Evolutionary conservation across 2,797 vertebrate species (phyloP).

Genomic region (Apodemus agrarius): DNA sequence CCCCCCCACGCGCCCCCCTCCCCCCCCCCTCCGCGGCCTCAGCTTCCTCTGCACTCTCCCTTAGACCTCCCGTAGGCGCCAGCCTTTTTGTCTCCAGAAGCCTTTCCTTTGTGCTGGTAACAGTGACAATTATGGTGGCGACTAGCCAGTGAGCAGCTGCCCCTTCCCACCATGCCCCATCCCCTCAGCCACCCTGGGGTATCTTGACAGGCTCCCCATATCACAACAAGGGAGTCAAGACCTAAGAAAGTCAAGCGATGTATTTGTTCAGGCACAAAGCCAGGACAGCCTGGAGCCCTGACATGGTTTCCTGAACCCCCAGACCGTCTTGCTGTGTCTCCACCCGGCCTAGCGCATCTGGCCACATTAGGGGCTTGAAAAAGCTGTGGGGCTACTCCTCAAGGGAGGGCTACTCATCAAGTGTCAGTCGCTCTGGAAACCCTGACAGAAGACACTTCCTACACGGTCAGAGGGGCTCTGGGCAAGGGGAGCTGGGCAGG

Average conservation of each 20-base stretch:
- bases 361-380: neutral
- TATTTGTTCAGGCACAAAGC: neutral
- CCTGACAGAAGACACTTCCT: neutral
- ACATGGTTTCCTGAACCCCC: neutral
- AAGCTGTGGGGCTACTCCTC: accelerated
- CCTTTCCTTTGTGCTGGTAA: neutral
- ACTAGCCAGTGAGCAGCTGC: neutral
- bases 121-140: neutral
- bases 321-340: neutral
- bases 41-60: neutral
- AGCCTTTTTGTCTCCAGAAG: neutral
- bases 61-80: neutral
- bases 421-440: neutral
- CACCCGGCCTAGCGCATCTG: accelerated
- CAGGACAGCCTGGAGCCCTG: neutral
- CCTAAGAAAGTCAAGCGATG: neutral
- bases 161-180: accelerated
- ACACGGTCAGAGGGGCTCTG: neutral
- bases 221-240: neutral
- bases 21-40: neutral
- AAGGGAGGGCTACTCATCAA: neutral
- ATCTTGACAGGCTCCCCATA: neutral
- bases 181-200: neutral
- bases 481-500: neutral
- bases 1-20: neutral